phyloP scores from a whole-genome alignment of 2,797 vertebrate genomes.

The Tokudaia tokunoshimensis region DNA sequence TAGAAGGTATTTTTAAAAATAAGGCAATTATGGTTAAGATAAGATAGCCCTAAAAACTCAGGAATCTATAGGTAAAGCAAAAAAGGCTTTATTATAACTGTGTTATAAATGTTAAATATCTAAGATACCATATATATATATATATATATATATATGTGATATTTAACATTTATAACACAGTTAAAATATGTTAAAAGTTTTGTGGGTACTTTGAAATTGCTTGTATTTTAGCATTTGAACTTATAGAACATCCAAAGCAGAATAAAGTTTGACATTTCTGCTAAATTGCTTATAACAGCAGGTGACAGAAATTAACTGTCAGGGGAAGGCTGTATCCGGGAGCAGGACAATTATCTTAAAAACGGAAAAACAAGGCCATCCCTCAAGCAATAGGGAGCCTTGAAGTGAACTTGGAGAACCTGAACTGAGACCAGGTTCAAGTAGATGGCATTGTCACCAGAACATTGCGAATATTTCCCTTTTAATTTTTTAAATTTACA shows the following conservation, averaged over 20 bases:
- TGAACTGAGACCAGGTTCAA: background rate
- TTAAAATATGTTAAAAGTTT: background rate
- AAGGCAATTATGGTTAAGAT: background rate
- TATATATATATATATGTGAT: too few relatives aligned
- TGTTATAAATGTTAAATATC: too few relatives aligned
- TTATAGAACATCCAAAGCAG: background rate
- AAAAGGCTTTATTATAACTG: too few relatives aligned
- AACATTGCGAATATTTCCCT: background rate
- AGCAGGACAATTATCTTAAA: background rate
- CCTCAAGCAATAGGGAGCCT: background rate
- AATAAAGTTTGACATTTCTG: background rate
- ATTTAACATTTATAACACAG: background rate
- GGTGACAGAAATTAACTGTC: background rate
- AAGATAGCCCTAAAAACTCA: background rate
- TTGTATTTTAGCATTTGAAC: background rate
- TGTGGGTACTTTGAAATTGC: background rate
- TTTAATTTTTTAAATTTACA: background rate
- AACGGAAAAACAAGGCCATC: background rate
- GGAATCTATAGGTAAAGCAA: background rate
- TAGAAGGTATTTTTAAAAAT: background rate
- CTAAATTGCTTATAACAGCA: background rate
- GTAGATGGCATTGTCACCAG: rapidly evolving
- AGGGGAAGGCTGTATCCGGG: background rate
- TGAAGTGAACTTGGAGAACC: background rate
- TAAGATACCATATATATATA: too few relatives aligned